These are phyloP conservation scores for Bellardia pandia DNA, from an alignment of 2,888 invertebrate species.

Conservation along the genomic window DNA sequence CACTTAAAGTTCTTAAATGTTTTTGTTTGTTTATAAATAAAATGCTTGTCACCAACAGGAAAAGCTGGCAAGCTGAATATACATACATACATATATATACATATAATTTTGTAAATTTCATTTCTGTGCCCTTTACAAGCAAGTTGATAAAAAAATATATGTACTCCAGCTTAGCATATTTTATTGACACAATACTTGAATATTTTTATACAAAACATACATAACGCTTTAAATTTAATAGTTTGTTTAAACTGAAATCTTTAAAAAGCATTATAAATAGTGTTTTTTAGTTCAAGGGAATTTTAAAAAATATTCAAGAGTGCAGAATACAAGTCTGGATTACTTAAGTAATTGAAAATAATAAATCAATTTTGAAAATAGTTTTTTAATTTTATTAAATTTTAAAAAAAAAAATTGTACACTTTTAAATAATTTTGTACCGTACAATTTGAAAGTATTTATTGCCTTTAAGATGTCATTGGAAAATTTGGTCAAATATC, in stretches of 20 bases:
- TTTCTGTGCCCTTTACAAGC: not conserved
- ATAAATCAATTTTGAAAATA: not conserved
- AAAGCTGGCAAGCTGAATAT: conserved; percentile 20
- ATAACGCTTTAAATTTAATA: conserved; percentile 60
- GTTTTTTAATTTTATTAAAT: not conserved
- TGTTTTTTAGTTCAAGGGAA: not conserved
- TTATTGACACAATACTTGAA: conserved; percentile 69
- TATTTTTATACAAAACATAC: not conserved
- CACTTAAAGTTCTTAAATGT: conserved; percentile 72
- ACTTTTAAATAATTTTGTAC: not conserved
- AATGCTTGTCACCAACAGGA: conserved; percentile 68
- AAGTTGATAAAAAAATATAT: conserved; percentile 38
- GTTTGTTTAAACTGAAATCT: not conserved
- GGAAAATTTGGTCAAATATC: not conserved
- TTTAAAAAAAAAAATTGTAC: not conserved
- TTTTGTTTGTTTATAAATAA: conserved; percentile 69
- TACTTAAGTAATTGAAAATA: not conserved
- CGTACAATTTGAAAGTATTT: not conserved
- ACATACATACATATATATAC: not conserved
- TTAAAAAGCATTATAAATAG: conserved; percentile 2
- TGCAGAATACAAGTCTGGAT: not conserved
- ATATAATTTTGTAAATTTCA: not conserved
- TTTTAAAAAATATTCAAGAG: not conserved
- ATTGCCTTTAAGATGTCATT: not conserved
- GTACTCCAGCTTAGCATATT: conserved; percentile 60